These are phyloP conservation scores for Bufo bufo DNA, from an alignment of 2,113 vertebrate species.

Conservation along the genomic window DNA sequence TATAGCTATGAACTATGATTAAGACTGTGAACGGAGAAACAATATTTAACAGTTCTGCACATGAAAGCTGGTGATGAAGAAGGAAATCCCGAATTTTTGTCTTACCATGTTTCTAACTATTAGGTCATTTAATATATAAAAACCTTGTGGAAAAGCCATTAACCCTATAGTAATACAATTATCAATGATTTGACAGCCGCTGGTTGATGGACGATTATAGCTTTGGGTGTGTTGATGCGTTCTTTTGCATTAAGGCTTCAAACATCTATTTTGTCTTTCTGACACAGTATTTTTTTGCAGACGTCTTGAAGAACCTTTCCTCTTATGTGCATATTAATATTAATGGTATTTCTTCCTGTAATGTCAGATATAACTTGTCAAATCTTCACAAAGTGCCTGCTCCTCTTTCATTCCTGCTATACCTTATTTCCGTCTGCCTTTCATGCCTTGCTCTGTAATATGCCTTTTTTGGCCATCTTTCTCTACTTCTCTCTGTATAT, in stretches of 20 bases:
- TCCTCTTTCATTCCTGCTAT: constrained; percentile 5
- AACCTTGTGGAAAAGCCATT: not conserved
- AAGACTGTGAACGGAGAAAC: not conserved
- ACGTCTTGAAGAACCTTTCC: constrained; percentile 45
- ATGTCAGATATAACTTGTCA: constrained; percentile 53
- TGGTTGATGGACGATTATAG: constrained; percentile 11
- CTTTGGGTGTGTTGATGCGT: constrained; percentile 14
- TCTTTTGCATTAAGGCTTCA: constrained; percentile 47
- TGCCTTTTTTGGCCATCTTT: not conserved
- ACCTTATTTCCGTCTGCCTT: constrained; percentile 11
- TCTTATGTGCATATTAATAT: constrained; percentile 50
- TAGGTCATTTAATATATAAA: not conserved
- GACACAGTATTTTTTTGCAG: constrained; percentile 42
- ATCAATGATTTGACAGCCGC: not conserved
- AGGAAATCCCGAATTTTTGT: not conserved
- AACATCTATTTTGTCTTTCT: constrained; percentile 50
- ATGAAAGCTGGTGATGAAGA: not conserved
- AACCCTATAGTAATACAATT: not conserved
- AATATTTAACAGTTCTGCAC: not conserved
- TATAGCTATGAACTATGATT: not conserved
- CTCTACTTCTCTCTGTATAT: not conserved
- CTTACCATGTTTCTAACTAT: not conserved
- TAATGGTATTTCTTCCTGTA: constrained; percentile 49
- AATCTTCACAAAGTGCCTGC: constrained; percentile 23
- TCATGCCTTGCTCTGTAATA: not conserved